Base-by-base conservation (phyloP, 2,888 invertebrate species). In the Dione vanillae region DNA sequence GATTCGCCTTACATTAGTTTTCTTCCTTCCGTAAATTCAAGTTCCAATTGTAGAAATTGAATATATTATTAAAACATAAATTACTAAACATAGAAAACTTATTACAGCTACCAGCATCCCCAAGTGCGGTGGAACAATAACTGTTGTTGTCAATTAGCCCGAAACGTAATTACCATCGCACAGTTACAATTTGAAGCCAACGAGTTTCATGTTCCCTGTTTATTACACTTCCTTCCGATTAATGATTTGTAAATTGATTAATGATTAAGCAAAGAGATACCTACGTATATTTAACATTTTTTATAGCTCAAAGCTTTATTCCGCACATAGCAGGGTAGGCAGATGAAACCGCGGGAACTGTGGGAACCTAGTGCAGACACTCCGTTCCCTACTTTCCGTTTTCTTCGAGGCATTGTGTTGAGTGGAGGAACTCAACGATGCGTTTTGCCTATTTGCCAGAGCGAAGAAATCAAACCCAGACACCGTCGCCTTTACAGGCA, bases 101-200 rank as follows among this genome's bases (percentile, higher is more conserved):
- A 61, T 16, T 16, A 61, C 11, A 45, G 6, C 11, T 45, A 35
- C 27, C 27, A 27, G 27, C n/a, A n/a, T 45, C 45, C 27, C 35
- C n/a, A 20, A 6, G 43, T 43, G 43, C 59, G 27, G 11, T 61
- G n/a, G 10, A 45, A 16, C 20, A 20, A 9, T 35, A 35, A 14
- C 27, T 27, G 45, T 45, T 45, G 27, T 61, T 43, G 6, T 27
- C 16, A 61, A 45, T 61, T 61, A 45, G 61, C 45, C 45, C 61
- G 16, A 45, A 61, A 45, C 35, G 45, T 43, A 61, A 61, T 27
- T 45, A 43, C n/a, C 7, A 11, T 61, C 27, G 27, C 35, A 61
- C 61, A 61, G 16, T 61, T 61, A 45, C 45, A 61, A 14, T 35
- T 16, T n/a, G 10, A 45, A 2, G 11, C 27, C 43, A 45, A n/a